Conservation (phyloP, 2,797 vertebrate genomes). For the Artibeus lituratus region DNA sequence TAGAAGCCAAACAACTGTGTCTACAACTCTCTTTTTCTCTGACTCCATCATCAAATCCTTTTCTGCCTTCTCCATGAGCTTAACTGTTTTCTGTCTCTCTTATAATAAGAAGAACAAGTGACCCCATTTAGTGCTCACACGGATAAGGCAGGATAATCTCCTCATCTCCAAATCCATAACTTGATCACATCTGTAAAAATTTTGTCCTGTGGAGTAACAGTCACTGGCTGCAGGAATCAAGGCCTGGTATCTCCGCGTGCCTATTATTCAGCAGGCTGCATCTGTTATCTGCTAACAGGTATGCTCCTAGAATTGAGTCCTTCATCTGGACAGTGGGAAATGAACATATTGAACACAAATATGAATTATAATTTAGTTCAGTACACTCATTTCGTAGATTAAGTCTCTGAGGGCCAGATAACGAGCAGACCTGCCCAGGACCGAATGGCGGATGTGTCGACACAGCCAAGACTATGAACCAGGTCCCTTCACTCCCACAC, state of each 20-base stretch:
- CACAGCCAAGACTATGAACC: neutral
- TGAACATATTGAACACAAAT: neutral
- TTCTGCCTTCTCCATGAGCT: neutral
- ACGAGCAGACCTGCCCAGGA: slow-evolving; percentile 26
- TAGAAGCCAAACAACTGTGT: neutral
- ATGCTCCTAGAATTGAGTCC: neutral
- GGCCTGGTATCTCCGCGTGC: neutral
- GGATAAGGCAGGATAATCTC: neutral
- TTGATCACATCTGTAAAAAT: neutral
- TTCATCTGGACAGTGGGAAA: slow-evolving; percentile 5
- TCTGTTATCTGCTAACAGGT: neutral
- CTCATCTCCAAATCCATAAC: neutral
- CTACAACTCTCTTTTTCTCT: neutral
- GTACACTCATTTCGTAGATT: slow-evolving; percentile 5
- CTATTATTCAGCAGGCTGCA: neutral
- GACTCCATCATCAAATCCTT: neutral
- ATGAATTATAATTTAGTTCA: neutral
- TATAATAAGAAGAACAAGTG: neutral
- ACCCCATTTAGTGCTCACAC: neutral
- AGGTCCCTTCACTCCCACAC: neutral
- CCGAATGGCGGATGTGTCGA: neutral
- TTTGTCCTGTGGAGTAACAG: neutral
- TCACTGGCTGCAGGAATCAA: neutral
- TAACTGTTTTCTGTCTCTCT: too few species aligned
- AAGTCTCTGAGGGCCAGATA: slow-evolving; percentile 31